A percentile compares a stretch with the other conserved stretches of the same genome.
phyloP scores from a whole-genome alignment of 1,140 invertebrate species.

The Drosophila sturtevanti region DNA sequence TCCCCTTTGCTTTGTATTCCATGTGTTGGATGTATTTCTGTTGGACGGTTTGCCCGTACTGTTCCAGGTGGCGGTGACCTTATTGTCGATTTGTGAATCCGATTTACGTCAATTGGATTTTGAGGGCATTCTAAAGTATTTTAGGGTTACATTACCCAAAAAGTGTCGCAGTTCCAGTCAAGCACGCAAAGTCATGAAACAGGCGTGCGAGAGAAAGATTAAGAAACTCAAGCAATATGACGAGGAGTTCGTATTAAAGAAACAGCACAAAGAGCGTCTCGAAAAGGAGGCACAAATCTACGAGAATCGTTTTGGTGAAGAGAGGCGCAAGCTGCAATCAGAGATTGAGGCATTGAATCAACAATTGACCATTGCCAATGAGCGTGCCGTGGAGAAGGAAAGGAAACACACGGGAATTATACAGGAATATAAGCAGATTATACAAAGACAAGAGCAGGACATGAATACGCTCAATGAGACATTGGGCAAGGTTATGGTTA shows the following conservation, averaged over 20 bases:
- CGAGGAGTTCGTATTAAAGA: conserved; percentile 93
- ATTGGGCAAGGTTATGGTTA: conserved; percentile 85
- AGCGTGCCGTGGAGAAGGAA: conserved; percentile 89
- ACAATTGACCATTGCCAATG: conserved; percentile 89
- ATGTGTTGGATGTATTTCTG: conserved; percentile 98
- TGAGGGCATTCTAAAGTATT: conserved; percentile 97
- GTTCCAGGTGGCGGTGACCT: conserved; percentile 97
- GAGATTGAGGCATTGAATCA: conserved; percentile 93
- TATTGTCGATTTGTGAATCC: conserved; percentile 95
- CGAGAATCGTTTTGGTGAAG: conserved; percentile 87
- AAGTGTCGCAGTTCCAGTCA: conserved; percentile 96
- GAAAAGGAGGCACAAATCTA: conserved; percentile 86
- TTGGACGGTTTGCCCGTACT: conserved; percentile 96
- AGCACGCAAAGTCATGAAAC: conserved; percentile 93
- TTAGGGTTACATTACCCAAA: conserved; percentile 97
- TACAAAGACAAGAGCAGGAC: conserved; percentile 93
- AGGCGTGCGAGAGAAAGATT: conserved; percentile 95
- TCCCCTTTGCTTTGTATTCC: conserved; percentile 98
- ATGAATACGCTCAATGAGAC: conserved; percentile 86
- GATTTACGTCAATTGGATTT: conserved; percentile 98
- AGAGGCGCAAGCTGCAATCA: conserved; percentile 90
- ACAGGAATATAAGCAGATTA: conserved; percentile 96
- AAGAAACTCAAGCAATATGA: conserved; percentile 98
- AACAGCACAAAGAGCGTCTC: conserved; percentile 90
- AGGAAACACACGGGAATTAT: conserved; percentile 90